Base-by-base conservation (phyloP, 2,113 vertebrate genomes). In the Cebidichthys violaceus region DNA sequence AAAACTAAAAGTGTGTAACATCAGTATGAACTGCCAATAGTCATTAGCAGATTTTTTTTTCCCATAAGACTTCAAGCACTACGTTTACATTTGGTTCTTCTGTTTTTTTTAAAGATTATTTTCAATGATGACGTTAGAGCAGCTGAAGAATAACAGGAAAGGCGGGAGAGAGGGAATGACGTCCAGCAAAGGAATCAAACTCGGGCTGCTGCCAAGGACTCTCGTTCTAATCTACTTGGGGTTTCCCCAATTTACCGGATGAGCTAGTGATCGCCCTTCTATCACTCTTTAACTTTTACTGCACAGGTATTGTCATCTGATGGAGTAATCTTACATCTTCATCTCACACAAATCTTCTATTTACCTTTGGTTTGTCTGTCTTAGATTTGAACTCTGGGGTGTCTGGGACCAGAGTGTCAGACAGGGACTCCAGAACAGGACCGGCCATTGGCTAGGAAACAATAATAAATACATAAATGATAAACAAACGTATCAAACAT, bases 361-460 rank as follows among this genome's bases (percentile, higher is more conserved):
- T 89, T 87, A 95, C 94, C 94, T 95, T 95, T 45, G 90, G 60
- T 89, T 95, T 94, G 50, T 89, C 91, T 14, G 86, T 75, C 77
- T 93, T 94, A 11, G 89, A 9, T 89, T 93, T 94, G 8, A 69
- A 52, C 79, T 69, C 62, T 0, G 67, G 9, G n/a, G 60, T 9
- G 2, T 90, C 84, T 41, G 93, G 91, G 35, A 93, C 54, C 77
- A 93, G 79, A 1, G 90, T 90, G 17, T 13, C 33, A 0, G 94
- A 29, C 83, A 94, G 71, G 14, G 88, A 55, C 1, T 94, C 92
- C 47, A 93, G 65, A 57, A 85, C 92, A 15, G 81, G 29, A 33
- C 81, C 86, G 6, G 92, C 14, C 92, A 93, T 90, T 2, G 90
- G 85, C 95, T 96, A 76, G 10, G 22, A 67, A 24, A 81, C 5